Base-by-base conservation (phyloP, 1,140 invertebrate genomes). In the Drosophila pseudoananassae region DNA sequence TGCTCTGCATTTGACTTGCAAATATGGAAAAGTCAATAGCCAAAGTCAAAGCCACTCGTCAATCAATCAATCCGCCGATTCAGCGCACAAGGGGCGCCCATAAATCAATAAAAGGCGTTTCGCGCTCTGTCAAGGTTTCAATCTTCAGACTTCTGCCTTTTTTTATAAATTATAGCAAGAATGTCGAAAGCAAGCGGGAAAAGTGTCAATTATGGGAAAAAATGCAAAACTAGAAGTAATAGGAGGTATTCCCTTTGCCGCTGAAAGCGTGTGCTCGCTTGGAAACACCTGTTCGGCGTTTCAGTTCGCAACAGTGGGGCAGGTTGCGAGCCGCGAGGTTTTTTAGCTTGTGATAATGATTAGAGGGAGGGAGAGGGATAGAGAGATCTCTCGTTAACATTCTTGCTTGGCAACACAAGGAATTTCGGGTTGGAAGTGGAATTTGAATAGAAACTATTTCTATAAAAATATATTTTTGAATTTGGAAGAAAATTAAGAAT, bases 51-150 rank as follows among this genome's bases (percentile, higher is more conserved):
- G 74, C 78, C 64, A 70, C 79, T 84, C 70, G 63, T 79, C 80
- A 71, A 84, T 75, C 71, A 75, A 74, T 74, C 71, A 74, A 57
- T 53, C 70, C 33, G 47, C 3, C 49, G 49, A 71, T 60, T 49
- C 56, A 40, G 25, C 55, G 40, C 36, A 46, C 45, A 63, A 60
- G 50, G 53, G 45, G 59, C 58, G 72, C 55, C 54, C 69, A 70
- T 84, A 84, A 84, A 84, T 84, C 81, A 84, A 84, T 84, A 87
- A 76, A 73, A 73, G 59, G 55, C 82, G 73, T 75, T 82, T 66
- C 52, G 57, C 78, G 64, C 59, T 58, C 69, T 87, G 78, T 78
- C 82, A 82, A 72, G 76, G 68, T 38, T 78, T 82, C 68, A 55
- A 55, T 69, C 47, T 55, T 68, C 25, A 38, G 20, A 36, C 14